Percentiles rank a stretch among this genome's conserved stretches.
Conservation (phyloP, 2,888 invertebrate species). For the Callosobruchus maculatus region DNA sequence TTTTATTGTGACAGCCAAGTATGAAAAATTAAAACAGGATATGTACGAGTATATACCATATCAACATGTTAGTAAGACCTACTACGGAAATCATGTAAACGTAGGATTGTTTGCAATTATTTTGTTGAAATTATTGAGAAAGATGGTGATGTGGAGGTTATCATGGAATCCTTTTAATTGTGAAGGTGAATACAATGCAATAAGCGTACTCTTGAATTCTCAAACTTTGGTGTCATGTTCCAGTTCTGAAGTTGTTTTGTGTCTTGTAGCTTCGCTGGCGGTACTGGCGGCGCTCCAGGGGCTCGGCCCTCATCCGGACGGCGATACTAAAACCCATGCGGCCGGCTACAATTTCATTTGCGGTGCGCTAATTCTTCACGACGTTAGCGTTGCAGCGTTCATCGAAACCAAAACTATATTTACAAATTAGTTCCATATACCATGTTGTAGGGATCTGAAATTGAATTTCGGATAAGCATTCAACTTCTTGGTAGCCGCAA, state of each 20-base stretch:
- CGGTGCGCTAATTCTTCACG: not conserved
- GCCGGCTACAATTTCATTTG: not conserved
- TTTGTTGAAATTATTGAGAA: too few relatives aligned
- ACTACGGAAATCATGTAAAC: too few relatives aligned
- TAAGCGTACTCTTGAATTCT: not conserved
- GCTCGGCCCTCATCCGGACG: not conserved
- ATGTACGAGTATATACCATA: too few relatives aligned
- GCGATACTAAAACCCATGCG: not conserved
- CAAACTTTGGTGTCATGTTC: not conserved
- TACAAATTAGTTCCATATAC: not conserved
- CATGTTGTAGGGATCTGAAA: not conserved
- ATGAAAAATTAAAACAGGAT: too few relatives aligned
- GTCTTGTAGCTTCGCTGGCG: constrained; percentile 29
- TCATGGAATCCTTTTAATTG: not conserved
- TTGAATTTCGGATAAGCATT: not conserved
- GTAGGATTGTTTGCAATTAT: too few relatives aligned
- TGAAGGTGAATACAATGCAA: not conserved
- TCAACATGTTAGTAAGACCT: too few relatives aligned
- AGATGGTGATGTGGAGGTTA: too few relatives aligned
- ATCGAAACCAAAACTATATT: not conserved
- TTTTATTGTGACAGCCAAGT: too few relatives aligned
- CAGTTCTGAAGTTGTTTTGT: constrained; percentile 3
- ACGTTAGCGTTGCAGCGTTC: not conserved
- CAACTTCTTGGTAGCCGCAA: not conserved
- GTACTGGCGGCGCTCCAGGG: constrained; percentile 14